phyloP scores from a whole-genome alignment of 2,113 vertebrate genomes.

The Raphicerus campestris region DNA sequence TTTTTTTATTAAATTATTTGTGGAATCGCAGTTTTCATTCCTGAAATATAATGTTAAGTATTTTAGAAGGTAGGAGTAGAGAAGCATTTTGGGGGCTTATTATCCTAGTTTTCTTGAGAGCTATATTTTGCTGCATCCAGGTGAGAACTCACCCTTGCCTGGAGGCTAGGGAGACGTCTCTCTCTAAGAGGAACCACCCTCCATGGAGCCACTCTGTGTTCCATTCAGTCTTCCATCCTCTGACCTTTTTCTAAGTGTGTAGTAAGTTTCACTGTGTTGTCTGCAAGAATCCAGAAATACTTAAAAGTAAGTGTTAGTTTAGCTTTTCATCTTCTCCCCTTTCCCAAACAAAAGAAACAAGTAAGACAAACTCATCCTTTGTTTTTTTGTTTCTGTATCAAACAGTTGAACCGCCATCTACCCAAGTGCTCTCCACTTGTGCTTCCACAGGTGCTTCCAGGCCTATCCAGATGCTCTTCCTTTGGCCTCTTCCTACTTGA shows the following conservation, averaged over 20 bases:
- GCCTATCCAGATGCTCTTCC: neutral
- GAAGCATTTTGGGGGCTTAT: neutral
- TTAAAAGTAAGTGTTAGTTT: neutral
- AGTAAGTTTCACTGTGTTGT: neutral
- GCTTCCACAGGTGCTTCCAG: neutral
- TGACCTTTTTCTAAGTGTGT: neutral
- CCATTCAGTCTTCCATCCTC: neutral
- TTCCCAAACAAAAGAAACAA: neutral
- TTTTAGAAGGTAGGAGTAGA: neutral
- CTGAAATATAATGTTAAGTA: neutral
- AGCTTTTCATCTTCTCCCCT: neutral
- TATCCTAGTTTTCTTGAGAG: neutral
- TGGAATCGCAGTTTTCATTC: neutral
- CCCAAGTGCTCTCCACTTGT: neutral
- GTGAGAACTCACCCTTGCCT: neutral
- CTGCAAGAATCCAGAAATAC: neutral
- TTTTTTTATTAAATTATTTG: neutral
- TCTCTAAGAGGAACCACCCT: neutral
- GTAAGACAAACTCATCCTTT: neutral
- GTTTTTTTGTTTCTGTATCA: neutral
- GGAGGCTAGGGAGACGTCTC: neutral
- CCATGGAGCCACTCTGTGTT: neutral
- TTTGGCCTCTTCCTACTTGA: neutral
- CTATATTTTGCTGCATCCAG: neutral
- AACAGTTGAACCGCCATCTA: neutral